phyloP scores from a whole-genome alignment of 2,797 vertebrate species.

The Leptatherina wallacei region DNA sequence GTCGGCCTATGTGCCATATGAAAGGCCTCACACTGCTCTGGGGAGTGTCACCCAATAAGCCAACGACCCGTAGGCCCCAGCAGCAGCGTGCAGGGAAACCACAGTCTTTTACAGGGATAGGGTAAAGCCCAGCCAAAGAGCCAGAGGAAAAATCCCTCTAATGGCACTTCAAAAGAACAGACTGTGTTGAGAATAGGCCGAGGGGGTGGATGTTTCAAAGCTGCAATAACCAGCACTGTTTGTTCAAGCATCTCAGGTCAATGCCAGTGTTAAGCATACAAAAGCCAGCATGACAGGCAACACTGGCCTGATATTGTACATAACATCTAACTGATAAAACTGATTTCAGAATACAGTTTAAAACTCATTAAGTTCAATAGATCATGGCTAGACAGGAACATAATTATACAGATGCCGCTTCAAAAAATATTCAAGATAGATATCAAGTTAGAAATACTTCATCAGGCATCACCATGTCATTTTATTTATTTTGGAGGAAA shows the following conservation, averaged over 20 bases:
- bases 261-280: constrained; percentile 75
- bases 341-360: constrained; percentile 11
- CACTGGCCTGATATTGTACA: constrained; percentile 48
- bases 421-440: not conserved
- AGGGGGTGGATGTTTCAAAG: constrained; percentile 70
- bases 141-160: constrained; percentile 70
- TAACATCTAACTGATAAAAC: constrained; percentile 34
- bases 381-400: not conserved
- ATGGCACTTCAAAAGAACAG: constrained; percentile 79
- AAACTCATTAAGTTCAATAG: constrained; percentile 16
- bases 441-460: not conserved
- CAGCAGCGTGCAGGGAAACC: constrained; percentile 67
- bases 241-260: constrained; percentile 77
- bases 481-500: not conserved
- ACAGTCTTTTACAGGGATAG: constrained; percentile 74
- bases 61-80: constrained; percentile 52
- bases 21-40: constrained; percentile 58
- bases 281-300: constrained; percentile 62
- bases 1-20: constrained; percentile 38
- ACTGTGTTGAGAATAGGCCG: constrained; percentile 66
- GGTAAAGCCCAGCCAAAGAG: constrained; percentile 62
- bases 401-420: not conserved
- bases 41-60: constrained; percentile 73
- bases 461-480: not conserved
- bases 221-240: constrained; percentile 66